A percentile compares a stretch with the other conserved stretches of the same genome.
These are phyloP conservation scores for Synaphobranchus kaupii DNA, from an alignment of 2,797 vertebrate genomes.

Conservation along the genomic window DNA sequence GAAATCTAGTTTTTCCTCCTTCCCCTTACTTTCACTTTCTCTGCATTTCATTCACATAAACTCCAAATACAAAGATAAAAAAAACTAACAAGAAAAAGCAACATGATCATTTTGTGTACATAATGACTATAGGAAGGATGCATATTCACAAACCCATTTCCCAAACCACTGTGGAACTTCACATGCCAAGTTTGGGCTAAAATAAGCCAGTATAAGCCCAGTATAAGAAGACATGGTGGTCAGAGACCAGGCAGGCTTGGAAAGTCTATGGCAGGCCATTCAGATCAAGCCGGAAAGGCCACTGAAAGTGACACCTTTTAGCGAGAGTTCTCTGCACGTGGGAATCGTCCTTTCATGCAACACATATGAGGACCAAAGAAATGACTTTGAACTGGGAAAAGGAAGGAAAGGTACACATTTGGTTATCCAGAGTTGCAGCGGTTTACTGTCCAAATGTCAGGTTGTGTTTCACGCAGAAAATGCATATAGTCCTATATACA, in stretches of 20 bases:
- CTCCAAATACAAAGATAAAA: background rate
- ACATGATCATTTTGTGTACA: background rate
- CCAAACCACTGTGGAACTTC: background rate
- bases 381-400: slow-evolving; percentile 32
- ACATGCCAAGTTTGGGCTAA: slow-evolving; percentile 1
- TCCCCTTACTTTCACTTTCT: background rate
- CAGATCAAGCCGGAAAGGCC: background rate
- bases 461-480: slow-evolving; percentile 37
- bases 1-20: background rate
- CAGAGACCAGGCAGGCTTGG: background rate
- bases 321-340: background rate
- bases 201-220: background rate
- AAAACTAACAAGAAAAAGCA: background rate
- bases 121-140: background rate
- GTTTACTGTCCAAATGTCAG: slow-evolving; percentile 17
- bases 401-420: slow-evolving; percentile 39
- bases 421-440: slow-evolving; percentile 37
- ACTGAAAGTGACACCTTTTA: background rate
- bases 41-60: background rate
- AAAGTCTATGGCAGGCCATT: background rate
- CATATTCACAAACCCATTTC: background rate
- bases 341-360: background rate
- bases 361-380: background rate
- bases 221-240: background rate
- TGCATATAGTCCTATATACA: slow-evolving; percentile 21